These are phyloP conservation scores for Nibea albiflora DNA, from an alignment of 2,113 vertebrate genomes.

Conservation along the genomic window DNA sequence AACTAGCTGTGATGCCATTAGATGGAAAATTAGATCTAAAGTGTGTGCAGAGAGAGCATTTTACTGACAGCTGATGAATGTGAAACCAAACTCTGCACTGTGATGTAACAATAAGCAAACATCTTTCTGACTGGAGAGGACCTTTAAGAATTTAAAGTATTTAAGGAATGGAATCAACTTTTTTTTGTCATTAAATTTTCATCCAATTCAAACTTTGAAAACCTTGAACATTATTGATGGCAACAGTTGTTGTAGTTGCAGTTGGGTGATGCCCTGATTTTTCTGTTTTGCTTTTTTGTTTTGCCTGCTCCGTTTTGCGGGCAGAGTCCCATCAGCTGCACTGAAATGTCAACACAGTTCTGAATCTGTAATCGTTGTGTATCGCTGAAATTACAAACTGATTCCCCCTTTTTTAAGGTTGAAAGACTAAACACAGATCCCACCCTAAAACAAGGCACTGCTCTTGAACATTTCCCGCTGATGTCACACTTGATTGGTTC, in stretches of 20 bases:
- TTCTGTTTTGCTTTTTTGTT: no score
- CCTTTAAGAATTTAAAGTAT: background rate
- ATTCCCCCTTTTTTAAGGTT: background rate
- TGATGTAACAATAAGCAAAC: background rate
- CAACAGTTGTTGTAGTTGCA: background rate
- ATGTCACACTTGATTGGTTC: conserved; percentile 64
- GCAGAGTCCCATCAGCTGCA: background rate
- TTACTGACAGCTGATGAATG: no score
- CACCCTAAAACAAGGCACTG: background rate
- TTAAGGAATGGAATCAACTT: background rate
- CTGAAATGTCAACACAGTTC: background rate
- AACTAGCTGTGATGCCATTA: background rate
- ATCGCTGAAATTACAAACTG: background rate
- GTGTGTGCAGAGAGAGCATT: background rate
- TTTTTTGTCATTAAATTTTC: background rate
- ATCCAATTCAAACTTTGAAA: background rate
- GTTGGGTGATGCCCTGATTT: background rate
- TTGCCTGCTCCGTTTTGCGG: background rate
- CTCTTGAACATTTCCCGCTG: conserved; percentile 39
- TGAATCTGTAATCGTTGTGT: background rate
- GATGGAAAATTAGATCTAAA: background rate
- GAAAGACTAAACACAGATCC: background rate
- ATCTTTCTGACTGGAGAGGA: background rate
- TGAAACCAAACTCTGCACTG: background rate
- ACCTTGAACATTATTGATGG: background rate